A percentile compares a stretch with the other conserved stretches of the same genome.
Evolutionary conservation across 2,888 invertebrate species (phyloP).

Genomic region (Trissonchulus latispiculum): DNA sequence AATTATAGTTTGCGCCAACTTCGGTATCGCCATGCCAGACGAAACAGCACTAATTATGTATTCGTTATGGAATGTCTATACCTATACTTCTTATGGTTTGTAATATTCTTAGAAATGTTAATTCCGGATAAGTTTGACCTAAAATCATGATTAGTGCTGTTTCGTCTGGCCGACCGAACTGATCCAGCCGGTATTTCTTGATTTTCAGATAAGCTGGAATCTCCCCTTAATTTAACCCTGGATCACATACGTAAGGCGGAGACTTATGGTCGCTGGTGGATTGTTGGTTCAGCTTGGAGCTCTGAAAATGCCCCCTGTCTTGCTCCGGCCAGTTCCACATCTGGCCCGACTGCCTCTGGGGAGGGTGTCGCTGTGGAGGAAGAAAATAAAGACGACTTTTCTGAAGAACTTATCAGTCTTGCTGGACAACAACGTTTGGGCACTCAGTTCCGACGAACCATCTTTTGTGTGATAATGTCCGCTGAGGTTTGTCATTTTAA

Average conservation of each 20-base stretch:
- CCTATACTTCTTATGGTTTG: no score
- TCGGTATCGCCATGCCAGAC: no score
- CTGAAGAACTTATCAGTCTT: slow-evolving; percentile 60
- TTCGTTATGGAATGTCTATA: no score
- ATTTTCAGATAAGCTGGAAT: slow-evolving; percentile 57
- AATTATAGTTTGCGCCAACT: no score
- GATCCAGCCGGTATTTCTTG: slow-evolving; percentile 14
- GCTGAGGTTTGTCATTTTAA: slow-evolving; percentile 59
- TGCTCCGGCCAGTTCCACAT: not conserved
- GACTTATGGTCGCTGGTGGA: slow-evolving; percentile 87
- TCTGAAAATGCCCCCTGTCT: not conserved
- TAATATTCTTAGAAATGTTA: no score
- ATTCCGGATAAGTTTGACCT: no score
- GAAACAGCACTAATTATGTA: no score
- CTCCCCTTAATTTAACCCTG: slow-evolving; percentile 69
- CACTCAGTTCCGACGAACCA: slow-evolving; percentile 72
- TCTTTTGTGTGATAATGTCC: slow-evolving; percentile 84
- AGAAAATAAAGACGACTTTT: slow-evolving; percentile 32
- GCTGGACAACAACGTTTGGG: slow-evolving; percentile 85
- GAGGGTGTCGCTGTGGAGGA: not conserved
- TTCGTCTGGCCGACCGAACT: no score
- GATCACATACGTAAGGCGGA: slow-evolving; percentile 75
- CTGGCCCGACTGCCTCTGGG: not conserved
- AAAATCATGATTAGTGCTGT: no score
- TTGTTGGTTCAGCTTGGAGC: slow-evolving; percentile 85